These are phyloP conservation scores for Anas platyrhynchos DNA, from an alignment of 2,113 vertebrate genomes.

Conservation along the genomic window DNA sequence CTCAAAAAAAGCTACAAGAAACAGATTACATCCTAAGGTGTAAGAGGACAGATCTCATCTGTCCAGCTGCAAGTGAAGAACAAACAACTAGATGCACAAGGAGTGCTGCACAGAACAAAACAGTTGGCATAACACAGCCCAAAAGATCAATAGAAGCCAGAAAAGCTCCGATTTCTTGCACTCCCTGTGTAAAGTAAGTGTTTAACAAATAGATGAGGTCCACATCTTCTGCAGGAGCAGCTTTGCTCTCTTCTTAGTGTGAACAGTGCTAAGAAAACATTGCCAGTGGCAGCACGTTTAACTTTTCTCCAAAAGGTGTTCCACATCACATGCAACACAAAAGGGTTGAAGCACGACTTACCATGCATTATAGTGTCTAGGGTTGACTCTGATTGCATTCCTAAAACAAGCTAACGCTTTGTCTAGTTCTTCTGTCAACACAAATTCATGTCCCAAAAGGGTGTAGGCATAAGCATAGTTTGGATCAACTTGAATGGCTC, in stretches of 20 bases:
- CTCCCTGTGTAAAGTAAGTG: background rate
- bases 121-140: background rate
- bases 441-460: constrained; percentile 94
- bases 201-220: background rate
- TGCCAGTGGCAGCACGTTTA: background rate
- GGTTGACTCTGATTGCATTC: constrained; percentile 96
- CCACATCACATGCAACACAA: rapidly evolving
- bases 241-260: background rate
- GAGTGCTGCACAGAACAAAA: background rate
- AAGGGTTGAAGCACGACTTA: constrained; percentile 26
- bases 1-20: background rate
- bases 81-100: background rate
- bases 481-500: constrained; percentile 98
- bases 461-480: constrained; percentile 97
- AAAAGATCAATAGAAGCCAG: background rate
- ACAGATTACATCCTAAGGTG: background rate
- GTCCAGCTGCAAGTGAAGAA: background rate
- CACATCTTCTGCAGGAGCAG: background rate
- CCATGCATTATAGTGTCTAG: constrained; percentile 97
- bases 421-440: constrained; percentile 95
- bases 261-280: rapidly evolving
- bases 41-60: background rate
- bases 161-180: background rate
- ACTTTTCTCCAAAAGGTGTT: background rate
- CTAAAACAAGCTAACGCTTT: constrained; percentile 95